Conservation (phyloP, 2,888 invertebrate genomes). For the Aproaerema taeniolella region DNA sequence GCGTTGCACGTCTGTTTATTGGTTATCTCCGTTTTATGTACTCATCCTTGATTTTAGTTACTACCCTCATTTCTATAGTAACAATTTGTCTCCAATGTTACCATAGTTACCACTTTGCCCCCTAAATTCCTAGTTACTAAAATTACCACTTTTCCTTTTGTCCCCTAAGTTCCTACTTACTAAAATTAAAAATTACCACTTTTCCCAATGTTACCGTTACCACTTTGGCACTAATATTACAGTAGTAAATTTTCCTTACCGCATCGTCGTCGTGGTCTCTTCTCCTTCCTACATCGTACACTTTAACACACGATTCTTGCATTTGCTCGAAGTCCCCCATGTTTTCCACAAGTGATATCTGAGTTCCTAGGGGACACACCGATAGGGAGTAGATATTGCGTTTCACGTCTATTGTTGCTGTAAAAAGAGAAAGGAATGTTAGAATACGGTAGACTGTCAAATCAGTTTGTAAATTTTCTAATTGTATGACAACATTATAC, state of each 20-base stretch:
- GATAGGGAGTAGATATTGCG: constrained; percentile 91
- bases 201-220: too few relatives aligned
- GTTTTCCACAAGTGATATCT: constrained; percentile 94
- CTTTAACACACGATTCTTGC: constrained; percentile 92
- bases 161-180: neutral
- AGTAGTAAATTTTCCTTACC: too few relatives aligned
- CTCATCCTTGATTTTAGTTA: too few relatives aligned
- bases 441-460: neutral
- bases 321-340: constrained; percentile 88
- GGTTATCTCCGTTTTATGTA: too few relatives aligned
- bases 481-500: too few relatives aligned
- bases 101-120: too few relatives aligned
- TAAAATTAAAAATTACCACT: neutral
- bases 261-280: constrained; percentile 93
- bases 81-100: too few relatives aligned
- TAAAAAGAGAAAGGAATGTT: constrained; percentile 6
- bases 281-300: constrained; percentile 94
- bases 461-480: too few relatives aligned
- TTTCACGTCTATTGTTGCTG: constrained; percentile 95
- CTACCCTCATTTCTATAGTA: too few relatives aligned
- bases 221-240: too few relatives aligned
- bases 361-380: constrained; percentile 89
- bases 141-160: neutral
- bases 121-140: too few relatives aligned
- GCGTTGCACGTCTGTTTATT: too few relatives aligned